Base-by-base conservation (phyloP, 2,888 invertebrate species). In the Dicycla oo region DNA sequence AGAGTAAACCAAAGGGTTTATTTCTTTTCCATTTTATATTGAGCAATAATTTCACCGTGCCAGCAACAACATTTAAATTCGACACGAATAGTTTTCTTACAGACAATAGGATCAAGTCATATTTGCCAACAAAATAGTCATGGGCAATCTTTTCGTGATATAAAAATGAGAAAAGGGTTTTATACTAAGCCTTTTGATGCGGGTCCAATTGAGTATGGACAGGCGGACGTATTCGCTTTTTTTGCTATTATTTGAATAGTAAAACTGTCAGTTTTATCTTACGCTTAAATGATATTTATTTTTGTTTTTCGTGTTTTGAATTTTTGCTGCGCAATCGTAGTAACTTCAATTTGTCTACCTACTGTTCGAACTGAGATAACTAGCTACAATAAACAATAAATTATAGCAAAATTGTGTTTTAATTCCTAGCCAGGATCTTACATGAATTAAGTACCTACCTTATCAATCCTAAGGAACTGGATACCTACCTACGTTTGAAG, bases 151-250 rank as follows among this genome's bases (percentile, higher is more conserved):
- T 93, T 93, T 93, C 89, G 91, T 92, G 93, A 93, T 93, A 94
- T 91, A 93, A 94, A 94, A 95, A 94, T 91, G 93, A 90, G 93
- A 95, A 95, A 94, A 93, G 93, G 95, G 95, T 91, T 94, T 94
- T 91, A 94, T 82, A 79, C 80, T 94, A 95, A 95, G 94, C 96
- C 93, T 80, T 93, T 95, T 96, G 96, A 96, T 91, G 93, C 93
- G 95, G 96, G 96, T 95, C 93, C 90, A 95, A 95, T 96, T 93
- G 93, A 91, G 90, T 93, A 91, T 92, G 92, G 95, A 95, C 95
- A 94, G 91, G 88, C 91, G 90, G 91, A 93, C 91, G 89, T 91
- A 92, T 94, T 95, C 91, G 93, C 93, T 88, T 94, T 93, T 94
- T 94, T 94, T 91, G 93, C 93, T 93, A 91, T 93, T 95, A 94